phyloP scores from a whole-genome alignment of 2,113 vertebrate species.

The Pseudonaja textilis region DNA sequence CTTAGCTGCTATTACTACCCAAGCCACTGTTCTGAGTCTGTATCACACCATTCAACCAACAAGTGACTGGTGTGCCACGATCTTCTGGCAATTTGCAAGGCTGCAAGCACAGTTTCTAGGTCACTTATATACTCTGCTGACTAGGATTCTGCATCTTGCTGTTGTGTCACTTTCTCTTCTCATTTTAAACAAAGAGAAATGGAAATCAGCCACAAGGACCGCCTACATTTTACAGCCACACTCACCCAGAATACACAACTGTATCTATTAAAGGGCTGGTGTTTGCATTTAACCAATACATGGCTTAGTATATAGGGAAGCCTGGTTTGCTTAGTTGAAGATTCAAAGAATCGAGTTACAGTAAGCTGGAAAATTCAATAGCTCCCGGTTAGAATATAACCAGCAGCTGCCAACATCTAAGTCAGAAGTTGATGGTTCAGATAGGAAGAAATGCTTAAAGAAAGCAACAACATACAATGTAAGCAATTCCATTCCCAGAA shows the following conservation, averaged over 20 bases:
- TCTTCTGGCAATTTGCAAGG: background rate
- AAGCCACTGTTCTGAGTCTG: background rate
- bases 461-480: background rate
- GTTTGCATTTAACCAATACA: background rate
- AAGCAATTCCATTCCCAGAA: background rate
- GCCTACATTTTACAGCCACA: background rate
- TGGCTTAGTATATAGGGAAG: background rate
- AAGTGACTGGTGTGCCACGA: background rate
- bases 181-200: background rate
- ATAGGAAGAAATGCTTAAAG: background rate
- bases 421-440: background rate
- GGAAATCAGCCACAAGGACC: background rate
- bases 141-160: background rate
- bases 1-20: background rate
- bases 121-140: background rate
- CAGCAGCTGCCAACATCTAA: background rate
- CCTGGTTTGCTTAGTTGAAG: background rate
- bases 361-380: background rate
- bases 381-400: background rate
- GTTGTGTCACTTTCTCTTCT: background rate
- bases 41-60: background rate
- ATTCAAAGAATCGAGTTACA: background rate
- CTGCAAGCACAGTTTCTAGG: background rate
- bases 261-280: background rate
- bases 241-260: background rate